Evolutionary conservation across 2,888 invertebrate species (phyloP), one percentile per base, ranked within the genome.

Genomic region (Platycheirus albimanus): DNA sequence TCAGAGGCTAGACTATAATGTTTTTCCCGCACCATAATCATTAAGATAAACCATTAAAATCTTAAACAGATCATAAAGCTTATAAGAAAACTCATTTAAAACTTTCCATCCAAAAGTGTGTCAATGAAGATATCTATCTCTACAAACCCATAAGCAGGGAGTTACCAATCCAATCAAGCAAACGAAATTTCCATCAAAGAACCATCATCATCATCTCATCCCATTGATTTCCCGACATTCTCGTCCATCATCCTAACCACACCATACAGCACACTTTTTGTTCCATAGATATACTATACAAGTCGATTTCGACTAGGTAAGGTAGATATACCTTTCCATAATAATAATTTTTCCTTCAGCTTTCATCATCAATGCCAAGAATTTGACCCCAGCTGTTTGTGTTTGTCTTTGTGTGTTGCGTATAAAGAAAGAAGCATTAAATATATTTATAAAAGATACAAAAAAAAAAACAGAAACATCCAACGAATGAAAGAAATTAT

Each of bases 311-410:
- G n/a, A n/a, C n/a, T n/a, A n/a, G n/a, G n/a, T n/a, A n/a, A n/a
- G n/a, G 11, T 11, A 49, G 19, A 17, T 6, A 20, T 17, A 3
- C 1, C 4, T 66, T 41, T 15, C 17, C 52, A 51, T 49, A 64
- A 24, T 51, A 10, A n/a, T n/a, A n/a, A n/a, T n/a, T 36, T 28
- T 66, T 45, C 15, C 24, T n/a, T 36, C 17, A 43, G 38, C 71
- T 71, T 71, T 71, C 78, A 28, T 41, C 66, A 36, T 63, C 80
- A 80, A 75, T 80, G 80, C 64, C 70, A 75, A 75, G 58, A 69
- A 70, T 75, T 70, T 75, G 80, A 80, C 80, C 80, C 67, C 67
- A 72, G 28, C 24, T 41, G 51, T 45, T 30, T 11, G 17, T 20
- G 15, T 17, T 15, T 43, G 4, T 15, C 13, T 47, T n/a, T 45